phyloP scores from a whole-genome alignment of 2,888 invertebrate genomes.

The Limnephilus auricula region DNA sequence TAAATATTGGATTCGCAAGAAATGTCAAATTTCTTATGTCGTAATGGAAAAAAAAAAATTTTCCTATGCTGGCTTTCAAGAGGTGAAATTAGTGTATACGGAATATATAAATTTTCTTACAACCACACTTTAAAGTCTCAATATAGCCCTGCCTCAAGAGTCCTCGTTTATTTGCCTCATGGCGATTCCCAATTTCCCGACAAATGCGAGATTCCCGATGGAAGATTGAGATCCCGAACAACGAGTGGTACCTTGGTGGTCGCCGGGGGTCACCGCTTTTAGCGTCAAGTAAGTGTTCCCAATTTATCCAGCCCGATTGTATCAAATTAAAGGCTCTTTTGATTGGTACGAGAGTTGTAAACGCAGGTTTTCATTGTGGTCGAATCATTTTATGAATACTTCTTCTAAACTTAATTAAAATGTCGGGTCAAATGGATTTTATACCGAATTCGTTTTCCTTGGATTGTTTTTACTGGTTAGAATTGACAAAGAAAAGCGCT shows the following conservation, averaged over 20 bases:
- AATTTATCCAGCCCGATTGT: constrained; percentile 36
- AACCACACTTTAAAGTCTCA: neutral
- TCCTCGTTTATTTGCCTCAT: constrained; percentile 43
- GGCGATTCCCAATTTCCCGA: constrained; percentile 45
- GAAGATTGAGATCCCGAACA: constrained; percentile 2
- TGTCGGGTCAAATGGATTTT: neutral
- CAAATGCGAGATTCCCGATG: constrained; percentile 31
- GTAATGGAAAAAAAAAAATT: too few species aligned
- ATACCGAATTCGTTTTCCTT: neutral
- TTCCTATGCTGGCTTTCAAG: too few species aligned
- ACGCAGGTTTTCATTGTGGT: neutral
- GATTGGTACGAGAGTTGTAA: neutral
- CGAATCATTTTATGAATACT: neutral
- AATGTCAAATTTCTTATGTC: too few species aligned
- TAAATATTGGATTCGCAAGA: too few species aligned
- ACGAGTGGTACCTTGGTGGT: constrained; percentile 9
- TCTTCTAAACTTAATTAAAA: neutral
- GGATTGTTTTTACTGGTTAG: too few species aligned
- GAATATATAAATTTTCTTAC: neutral
- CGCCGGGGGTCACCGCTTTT: constrained; percentile 26
- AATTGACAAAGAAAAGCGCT: neutral
- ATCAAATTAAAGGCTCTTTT: neutral
- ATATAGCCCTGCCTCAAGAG: neutral
- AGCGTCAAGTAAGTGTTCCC: constrained; percentile 2
- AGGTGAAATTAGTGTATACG: too few species aligned